Base-by-base conservation (phyloP, 1,140 invertebrate genomes). In the Mya arenaria region DNA sequence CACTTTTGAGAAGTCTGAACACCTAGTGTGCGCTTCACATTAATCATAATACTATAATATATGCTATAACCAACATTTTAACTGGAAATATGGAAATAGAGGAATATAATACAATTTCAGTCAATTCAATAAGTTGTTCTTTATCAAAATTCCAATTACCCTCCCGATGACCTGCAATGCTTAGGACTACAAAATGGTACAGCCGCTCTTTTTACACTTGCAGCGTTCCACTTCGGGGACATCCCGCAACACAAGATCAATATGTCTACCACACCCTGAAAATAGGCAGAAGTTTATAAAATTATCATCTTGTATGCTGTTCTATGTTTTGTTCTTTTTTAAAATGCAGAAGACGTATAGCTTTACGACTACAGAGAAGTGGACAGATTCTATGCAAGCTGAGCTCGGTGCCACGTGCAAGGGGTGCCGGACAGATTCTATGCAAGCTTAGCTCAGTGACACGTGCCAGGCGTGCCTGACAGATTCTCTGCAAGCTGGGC, bases 251-350 rank as follows among this genome's bases (percentile, higher is more conserved):
- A 75, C 73, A 2, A 75, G 28, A 19, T 75, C 73, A 39, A 75
- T 75, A 34, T 75, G 73, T 10, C 25, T n/a, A 48, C 73, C 73
- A 75, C 73, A 75, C 4, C 73, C 73, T 75, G 73, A 23, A 63
- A 75, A 32, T 4, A 66, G 10, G 19, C 10, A 19, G 41, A 19
- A 19, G 10, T 44, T 44, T 19, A 44, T 52, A 52, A 52, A 52
- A 52, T n/a, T 23, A 52, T 8, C 19, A 52, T n/a, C 48, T 52
- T n/a, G 48, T 4, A 52, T 23, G 25, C 48, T 52, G 48, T 52
- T 52, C 48, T n/a, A 52, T 52, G 48, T 52, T 52, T 52, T n/a
- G 17, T n/a, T n/a, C 19, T 52, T 10, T n/a, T 52, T 10, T 52
- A n/a, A n/a, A 3, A 4, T 52, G n/a, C n/a, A n/a, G n/a, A n/a